Evolutionary conservation across 2,113 vertebrate species (phyloP), one percentile per base, ranked within the genome.

Genomic region (Chaetodon trifascialis): DNA sequence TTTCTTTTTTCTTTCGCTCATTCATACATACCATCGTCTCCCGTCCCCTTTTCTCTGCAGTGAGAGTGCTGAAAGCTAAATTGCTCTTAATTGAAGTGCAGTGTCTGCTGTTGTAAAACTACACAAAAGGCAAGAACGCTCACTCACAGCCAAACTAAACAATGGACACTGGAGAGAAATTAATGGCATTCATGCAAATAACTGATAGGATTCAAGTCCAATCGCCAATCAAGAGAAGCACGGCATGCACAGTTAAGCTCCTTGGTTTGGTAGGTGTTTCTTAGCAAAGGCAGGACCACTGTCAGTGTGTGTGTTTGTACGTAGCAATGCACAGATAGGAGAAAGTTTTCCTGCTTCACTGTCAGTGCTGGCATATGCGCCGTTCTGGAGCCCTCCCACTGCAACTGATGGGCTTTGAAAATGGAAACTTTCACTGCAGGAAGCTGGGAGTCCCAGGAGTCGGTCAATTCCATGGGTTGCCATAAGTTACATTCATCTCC

Each of bases 341-440:
- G 85, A 94, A 95, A 91, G 89, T 93, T 89, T 79, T 87, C 74
- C 80, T 73, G 68, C 47, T 87, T 86, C 88, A 93, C 90, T 91
- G 85, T 94, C 91, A 95, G 93, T 93, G 91, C 89, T 79, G 95
- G 93, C 95, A 95, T 94, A 96, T 95, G 95, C 94, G 93, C 94
- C 86, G 4, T 86, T 90, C 83, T 78, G 91, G 90, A 95, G 94
- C 93, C 91, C 93, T 96, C 94, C 94, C 95, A 94, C 86, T 92
- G 94, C 95, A 94, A 94, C 89, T 88, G 90, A 95, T 87, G 91
- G 92, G 95, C 95, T 97, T 96, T 96, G 96, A 96, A 97, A 97
- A 97, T 89, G 95, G 95, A 96, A 96, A 96, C 95, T 95, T 96
- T 95, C 96, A 90, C 95, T 94, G 95, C 95, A 96, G 95, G 96